These are phyloP conservation scores for Drosophila nannoptera DNA, from an alignment of 1,140 invertebrate genomes.

Conservation along the genomic window DNA sequence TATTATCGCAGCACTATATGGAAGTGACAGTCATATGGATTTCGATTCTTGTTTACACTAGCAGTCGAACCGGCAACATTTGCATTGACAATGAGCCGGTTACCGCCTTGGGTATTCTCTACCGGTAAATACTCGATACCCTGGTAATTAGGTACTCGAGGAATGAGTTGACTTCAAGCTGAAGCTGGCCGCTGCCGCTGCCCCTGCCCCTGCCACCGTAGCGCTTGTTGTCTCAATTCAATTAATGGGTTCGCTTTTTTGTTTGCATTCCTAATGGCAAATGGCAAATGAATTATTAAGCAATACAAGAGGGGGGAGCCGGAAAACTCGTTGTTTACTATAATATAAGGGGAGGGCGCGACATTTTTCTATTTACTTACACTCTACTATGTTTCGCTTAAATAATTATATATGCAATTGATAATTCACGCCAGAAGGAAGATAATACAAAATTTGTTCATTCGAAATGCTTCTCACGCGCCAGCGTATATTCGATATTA, in stretches of 20 bases:
- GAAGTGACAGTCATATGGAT: slow-evolving; percentile 15
- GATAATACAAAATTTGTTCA: slow-evolving; percentile 2
- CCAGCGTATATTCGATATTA: slow-evolving; percentile 43
- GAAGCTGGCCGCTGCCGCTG: background rate
- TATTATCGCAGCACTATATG: slow-evolving; percentile 1
- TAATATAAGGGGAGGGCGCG: slow-evolving; percentile 8
- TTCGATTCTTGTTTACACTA: slow-evolving; percentile 41
- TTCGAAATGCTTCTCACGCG: slow-evolving; percentile 44
- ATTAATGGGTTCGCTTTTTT: slow-evolving; percentile 35
- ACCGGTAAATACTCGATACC: slow-evolving; percentile 29
- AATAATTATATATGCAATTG: background rate
- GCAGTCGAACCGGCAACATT: slow-evolving; percentile 52
- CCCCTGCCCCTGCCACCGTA: background rate
- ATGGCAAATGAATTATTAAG: slow-evolving; percentile 9
- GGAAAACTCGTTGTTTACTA: background rate
- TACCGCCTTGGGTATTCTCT: slow-evolving; percentile 2
- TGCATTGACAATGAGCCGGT: slow-evolving; percentile 61
- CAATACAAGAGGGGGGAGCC: background rate
- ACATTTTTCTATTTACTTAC: background rate
- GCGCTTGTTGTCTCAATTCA: slow-evolving; percentile 18
- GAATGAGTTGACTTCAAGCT: slow-evolving; percentile 20
- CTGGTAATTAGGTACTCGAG: slow-evolving; percentile 25
- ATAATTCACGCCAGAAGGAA: background rate
- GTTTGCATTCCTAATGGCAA: slow-evolving; percentile 63
- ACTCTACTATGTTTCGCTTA: background rate